Evolutionary conservation across 2,888 invertebrate species (phyloP).

Genomic region (Uloborus plumipes): DNA sequence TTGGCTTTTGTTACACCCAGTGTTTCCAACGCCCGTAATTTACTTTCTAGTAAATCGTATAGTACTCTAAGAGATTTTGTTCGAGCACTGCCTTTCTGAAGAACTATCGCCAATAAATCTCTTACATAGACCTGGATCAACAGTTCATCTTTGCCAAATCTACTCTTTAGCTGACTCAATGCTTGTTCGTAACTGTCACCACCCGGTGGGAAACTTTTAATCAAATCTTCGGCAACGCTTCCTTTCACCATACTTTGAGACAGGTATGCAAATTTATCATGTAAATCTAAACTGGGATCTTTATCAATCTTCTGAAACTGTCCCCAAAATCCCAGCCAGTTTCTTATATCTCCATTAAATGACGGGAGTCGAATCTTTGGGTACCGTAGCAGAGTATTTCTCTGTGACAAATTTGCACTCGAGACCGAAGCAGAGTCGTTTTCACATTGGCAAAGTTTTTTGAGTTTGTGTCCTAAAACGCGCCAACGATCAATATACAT

Average conservation of each 20-base stretch:
- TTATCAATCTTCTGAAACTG: constrained; percentile 8
- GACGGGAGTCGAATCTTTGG: not conserved
- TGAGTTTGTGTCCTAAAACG: too few species aligned
- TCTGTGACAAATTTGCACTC: too few species aligned
- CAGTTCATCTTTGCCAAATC: not conserved
- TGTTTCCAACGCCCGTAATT: too few species aligned
- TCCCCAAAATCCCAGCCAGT: not conserved
- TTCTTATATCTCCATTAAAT: constrained; percentile 9
- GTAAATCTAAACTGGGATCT: not conserved
- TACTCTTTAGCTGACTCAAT: not conserved
- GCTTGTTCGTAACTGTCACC: not conserved
- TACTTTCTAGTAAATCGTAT: not conserved
- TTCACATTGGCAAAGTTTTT: too few species aligned
- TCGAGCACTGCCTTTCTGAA: not conserved
- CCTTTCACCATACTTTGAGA: not conserved
- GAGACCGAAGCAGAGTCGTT: too few species aligned
- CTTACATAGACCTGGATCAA: not conserved
- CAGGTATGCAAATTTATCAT: not conserved
- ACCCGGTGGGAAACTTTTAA: not conserved
- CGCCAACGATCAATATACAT: too few species aligned
- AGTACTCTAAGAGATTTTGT: not conserved
- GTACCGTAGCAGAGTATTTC: too few species aligned
- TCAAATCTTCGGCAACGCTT: not conserved
- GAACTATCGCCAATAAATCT: not conserved
- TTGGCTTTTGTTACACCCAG: too few species aligned